These are phyloP conservation scores for Nibea coibor DNA, from an alignment of 2,113 vertebrate genomes.

Conservation along the genomic window DNA sequence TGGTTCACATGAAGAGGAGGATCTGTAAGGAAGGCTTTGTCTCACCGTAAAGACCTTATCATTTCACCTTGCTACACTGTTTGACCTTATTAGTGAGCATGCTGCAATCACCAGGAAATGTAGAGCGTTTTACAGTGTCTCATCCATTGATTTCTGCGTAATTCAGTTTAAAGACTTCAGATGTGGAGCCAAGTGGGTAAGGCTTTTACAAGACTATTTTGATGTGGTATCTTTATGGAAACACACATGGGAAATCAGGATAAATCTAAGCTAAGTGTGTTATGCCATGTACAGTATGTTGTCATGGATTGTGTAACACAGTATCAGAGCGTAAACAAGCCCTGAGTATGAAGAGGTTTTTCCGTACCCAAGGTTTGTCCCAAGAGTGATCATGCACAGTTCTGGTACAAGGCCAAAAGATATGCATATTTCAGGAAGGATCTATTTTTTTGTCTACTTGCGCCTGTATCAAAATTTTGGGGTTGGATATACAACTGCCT, in stretches of 20 bases:
- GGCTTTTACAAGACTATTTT: neutral
- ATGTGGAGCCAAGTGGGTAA: neutral
- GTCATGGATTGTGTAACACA: neutral
- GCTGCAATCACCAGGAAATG: constrained; percentile 57
- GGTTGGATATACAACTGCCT: neutral
- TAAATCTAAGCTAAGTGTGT: neutral
- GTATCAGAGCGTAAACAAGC: neutral
- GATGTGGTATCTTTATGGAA: constrained; percentile 3
- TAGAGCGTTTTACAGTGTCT: neutral
- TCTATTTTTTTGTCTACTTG: neutral
- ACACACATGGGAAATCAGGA: neutral
- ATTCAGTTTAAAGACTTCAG: constrained; percentile 30
- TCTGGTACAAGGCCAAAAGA: neutral
- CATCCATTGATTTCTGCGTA: constrained; percentile 48
- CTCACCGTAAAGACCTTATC: constrained; percentile 41
- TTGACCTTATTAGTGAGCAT: constrained; percentile 49
- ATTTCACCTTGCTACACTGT: constrained; percentile 47
- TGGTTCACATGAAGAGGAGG: constrained; percentile 20
- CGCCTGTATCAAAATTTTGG: neutral
- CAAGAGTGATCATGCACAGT: neutral
- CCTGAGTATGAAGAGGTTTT: neutral
- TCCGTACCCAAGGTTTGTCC: neutral
- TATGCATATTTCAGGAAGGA: neutral
- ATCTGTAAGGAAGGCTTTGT: constrained; percentile 1
- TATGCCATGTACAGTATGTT: neutral